These are phyloP conservation scores for Spea bombifrons DNA, from an alignment of 2,113 vertebrate genomes.

Conservation along the genomic window DNA sequence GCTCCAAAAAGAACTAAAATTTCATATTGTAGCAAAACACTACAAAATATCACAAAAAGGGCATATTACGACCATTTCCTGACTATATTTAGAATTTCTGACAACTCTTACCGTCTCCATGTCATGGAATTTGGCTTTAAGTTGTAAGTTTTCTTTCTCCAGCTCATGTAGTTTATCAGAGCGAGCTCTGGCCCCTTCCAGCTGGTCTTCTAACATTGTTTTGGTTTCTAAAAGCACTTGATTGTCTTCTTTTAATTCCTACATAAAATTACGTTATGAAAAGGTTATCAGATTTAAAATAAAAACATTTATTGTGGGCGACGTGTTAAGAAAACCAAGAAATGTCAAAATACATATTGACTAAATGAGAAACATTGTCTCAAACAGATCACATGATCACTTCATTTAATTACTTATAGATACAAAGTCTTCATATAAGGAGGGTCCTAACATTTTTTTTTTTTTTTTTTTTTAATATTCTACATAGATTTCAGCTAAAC, in stretches of 20 bases:
- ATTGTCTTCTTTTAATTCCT: slow-evolving; percentile 98
- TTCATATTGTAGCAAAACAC: no score
- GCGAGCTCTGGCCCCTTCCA: slow-evolving; percentile 83
- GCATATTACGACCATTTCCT: neutral
- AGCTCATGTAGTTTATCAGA: slow-evolving; percentile 94
- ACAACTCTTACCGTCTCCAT: slow-evolving; percentile 86
- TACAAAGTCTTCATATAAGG: no score
- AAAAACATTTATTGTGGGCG: no score
- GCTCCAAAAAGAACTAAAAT: no score
- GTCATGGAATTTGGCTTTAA: slow-evolving; percentile 93
- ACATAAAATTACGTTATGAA: slow-evolving; percentile 28
- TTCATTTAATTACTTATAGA: no score
- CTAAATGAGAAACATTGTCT: no score
- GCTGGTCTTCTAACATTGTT: slow-evolving; percentile 92
- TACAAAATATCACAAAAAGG: neutral
- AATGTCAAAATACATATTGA: no score
- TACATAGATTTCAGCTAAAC: no score
- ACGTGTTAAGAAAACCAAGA: no score
- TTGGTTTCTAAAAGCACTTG: slow-evolving; percentile 95
- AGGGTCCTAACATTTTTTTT: neutral
- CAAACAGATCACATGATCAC: no score
- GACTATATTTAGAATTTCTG: neutral
- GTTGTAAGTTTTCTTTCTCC: slow-evolving; percentile 93
- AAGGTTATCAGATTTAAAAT: neutral
- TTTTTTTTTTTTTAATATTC: neutral